Conservation (phyloP, 2,113 vertebrate species). For the Cranoglanis bouderius region DNA sequence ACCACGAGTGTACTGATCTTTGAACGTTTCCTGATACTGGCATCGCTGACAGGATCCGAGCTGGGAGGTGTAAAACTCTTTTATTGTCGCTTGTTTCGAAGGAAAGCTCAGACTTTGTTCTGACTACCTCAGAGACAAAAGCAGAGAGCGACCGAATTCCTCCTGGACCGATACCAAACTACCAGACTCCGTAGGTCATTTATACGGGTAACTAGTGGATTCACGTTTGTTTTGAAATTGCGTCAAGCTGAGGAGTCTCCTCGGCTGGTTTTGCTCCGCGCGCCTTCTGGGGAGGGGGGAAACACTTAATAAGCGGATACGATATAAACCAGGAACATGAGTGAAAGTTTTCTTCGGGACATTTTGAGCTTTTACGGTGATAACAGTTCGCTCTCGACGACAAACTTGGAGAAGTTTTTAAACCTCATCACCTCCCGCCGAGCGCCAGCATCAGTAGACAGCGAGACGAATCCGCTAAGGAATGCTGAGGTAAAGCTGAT, state of each 20-base stretch:
- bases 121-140: slow-evolving; percentile 17
- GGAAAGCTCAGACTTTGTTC: slow-evolving; percentile 21
- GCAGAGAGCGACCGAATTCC: background rate
- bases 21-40: background rate
- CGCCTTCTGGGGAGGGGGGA: background rate
- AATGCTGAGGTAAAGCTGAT: slow-evolving; percentile 59
- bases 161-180: background rate
- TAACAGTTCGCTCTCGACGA: slow-evolving; percentile 61
- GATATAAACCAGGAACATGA: background rate
- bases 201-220: background rate
- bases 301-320: background rate
- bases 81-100: background rate
- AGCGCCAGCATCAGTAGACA: slow-evolving; percentile 26
- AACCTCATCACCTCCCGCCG: slow-evolving; percentile 61
- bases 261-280: background rate
- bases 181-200: background rate
- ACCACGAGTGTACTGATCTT: background rate
- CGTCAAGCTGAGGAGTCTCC: background rate
- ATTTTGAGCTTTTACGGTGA: slow-evolving; percentile 66
- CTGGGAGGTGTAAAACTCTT: background rate
- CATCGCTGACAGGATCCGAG: background rate
- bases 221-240: background rate
- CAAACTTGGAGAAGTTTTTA: slow-evolving; percentile 65
- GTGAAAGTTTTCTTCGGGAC: slow-evolving; percentile 49
- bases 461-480: slow-evolving; percentile 59